These are phyloP conservation scores for Porites divaricata DNA, from an alignment of 92 coral and sea anemone genomes.

Conservation along the genomic window DNA sequence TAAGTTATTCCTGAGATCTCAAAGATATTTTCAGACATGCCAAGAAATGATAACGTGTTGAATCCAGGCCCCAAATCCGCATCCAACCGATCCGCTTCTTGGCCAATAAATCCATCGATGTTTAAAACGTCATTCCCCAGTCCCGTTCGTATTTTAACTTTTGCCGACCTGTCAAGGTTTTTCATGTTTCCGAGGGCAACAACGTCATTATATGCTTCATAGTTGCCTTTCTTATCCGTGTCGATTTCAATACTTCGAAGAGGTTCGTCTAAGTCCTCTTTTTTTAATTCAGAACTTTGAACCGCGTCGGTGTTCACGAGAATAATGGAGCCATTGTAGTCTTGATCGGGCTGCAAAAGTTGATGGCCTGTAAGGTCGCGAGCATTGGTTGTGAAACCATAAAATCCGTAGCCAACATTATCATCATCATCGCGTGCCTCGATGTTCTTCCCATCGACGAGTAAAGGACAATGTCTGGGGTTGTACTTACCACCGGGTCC, in stretches of 20 bases:
- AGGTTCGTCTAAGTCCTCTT: neutral
- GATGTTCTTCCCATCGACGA: constrained; percentile 13
- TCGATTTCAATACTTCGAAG: neutral
- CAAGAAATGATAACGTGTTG: neutral
- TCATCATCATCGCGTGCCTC: neutral
- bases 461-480: neutral
- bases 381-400: constrained; percentile 4
- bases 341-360: neutral
- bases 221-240: neutral
- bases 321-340: neutral
- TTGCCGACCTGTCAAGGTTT: constrained; percentile 1
- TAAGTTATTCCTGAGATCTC: neutral
- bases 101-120: constrained; percentile 13
- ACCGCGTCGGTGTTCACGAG: constrained; percentile 6
- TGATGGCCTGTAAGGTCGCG: neutral
- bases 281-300: neutral
- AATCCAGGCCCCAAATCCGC: neutral
- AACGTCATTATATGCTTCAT: constrained; percentile 3
- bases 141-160: neutral
- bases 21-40: neutral
- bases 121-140: constrained; percentile 13
- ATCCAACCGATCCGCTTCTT: neutral
- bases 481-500: too few relatives aligned
- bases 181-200: constrained; percentile 20
- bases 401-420: constrained; percentile 9